Evolutionary conservation across 37 sponge, comb jelly and placozoan species (phyloP), one percentile per base, ranked within the genome.

Genomic region (Beroe forskalii): DNA sequence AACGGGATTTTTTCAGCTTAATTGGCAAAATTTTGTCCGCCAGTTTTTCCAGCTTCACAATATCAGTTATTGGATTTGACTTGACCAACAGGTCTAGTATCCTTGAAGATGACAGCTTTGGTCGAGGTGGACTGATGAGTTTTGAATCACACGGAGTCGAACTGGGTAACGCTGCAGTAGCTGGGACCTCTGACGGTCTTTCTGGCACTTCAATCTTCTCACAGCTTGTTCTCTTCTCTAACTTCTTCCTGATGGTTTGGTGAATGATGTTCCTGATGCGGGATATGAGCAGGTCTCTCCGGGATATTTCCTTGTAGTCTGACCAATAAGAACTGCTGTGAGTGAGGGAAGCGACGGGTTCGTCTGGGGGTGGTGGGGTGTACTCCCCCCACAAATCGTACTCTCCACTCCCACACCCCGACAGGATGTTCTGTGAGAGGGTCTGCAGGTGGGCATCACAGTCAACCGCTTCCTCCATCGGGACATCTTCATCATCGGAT

Each of bases 51-150:
- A 80, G 30, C 28, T 44, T 42, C 17, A 8, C 17, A 69, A 69
- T 69, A 36, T 69, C 72, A 33, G 35, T 69, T 33, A 69, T 69
- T 2, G 72, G 72, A 17, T 69, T 69, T 69, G 72, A 33, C 38
- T 69, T 69, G 38, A 69, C 38, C 17, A 69, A 35, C 35, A 69
- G 72, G 6, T 69, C 72, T 37, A 69, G 32, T 32, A 69, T 69
- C 32, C 72, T 32, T 32, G 72, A 69, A 17, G 33, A 33, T 2
- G 35, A 8, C 3, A 32, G 38, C 25, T 27, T 27, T 8, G 30
- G 25, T 4, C 31, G 30, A 6, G 30, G 25, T 6, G 31, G 31
- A 23, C 66, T 64, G 4, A 27, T 23, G 25, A 30, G 25, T 4
- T 30, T 27, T 20, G 17, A 20, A 20, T 9, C 17, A 19, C 66